A percentile compares a stretch with the other conserved stretches of the same genome.
Conservation (phyloP, 2,797 vertebrate genomes). For the Megalops cyprinoides region DNA sequence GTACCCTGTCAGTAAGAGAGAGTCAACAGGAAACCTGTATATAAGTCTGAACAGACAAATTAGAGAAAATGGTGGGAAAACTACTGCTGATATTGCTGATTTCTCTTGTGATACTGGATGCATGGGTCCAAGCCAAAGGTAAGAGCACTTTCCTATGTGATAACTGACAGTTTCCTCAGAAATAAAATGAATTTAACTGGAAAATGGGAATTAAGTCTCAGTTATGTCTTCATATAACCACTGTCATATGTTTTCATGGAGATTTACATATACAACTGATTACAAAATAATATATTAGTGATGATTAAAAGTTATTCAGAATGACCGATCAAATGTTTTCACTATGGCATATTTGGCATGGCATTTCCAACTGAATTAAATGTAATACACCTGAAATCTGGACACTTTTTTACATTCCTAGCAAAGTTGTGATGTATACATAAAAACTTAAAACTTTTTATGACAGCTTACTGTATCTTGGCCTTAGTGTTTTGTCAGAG, state of each 20-base stretch:
- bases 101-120: slow-evolving; percentile 28
- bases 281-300: no score
- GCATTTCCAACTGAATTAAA: no score
- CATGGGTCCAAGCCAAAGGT: slow-evolving; percentile 44
- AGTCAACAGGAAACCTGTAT: not conserved
- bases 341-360: no score
- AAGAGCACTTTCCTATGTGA: slow-evolving; percentile 20
- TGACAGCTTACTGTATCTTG: not conserved
- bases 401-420: not conserved
- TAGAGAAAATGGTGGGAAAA: slow-evolving; percentile 39
- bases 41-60: not conserved
- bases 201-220: no score
- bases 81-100: slow-evolving; percentile 37
- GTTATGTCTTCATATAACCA: no score
- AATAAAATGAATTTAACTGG: not conserved
- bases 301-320: no score
- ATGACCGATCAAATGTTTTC: no score
- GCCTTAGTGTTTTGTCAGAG: no score
- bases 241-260: no score
- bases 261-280: no score
- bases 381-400: not conserved
- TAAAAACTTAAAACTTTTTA: not conserved
- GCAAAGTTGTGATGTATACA: not conserved
- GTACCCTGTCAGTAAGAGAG: not conserved
- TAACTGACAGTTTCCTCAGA: not conserved